phyloP scores from a whole-genome alignment of 2,113 vertebrate species.

The Hemichromis elongatus region DNA sequence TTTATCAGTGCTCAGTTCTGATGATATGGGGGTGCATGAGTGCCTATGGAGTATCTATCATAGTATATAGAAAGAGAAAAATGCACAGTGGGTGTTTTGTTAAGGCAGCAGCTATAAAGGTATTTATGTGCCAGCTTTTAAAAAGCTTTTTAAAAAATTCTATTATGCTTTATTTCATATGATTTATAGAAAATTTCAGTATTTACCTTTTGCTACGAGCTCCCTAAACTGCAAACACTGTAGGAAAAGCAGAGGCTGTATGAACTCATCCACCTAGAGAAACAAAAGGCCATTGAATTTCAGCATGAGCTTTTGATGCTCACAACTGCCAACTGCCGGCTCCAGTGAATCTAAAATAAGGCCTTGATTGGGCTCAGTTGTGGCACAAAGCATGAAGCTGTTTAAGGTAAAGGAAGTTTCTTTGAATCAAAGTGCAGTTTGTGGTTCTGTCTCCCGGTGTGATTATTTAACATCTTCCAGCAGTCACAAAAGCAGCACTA shows the following conservation, averaged over 20 bases:
- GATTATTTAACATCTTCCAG: background rate
- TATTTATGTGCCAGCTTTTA: background rate
- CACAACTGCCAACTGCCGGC: too few species aligned
- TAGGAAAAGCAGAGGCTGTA: background rate
- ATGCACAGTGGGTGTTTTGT: background rate
- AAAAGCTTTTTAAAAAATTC: background rate
- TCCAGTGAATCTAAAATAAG: background rate
- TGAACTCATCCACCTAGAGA: background rate
- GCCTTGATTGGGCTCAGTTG: background rate
- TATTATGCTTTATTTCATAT: background rate
- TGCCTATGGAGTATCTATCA: background rate
- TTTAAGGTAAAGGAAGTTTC: background rate
- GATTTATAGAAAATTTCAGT: background rate
- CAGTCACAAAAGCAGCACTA: background rate
- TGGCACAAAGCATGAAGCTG: background rate
- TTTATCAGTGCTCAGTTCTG: too few species aligned
- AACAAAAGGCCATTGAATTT: background rate
- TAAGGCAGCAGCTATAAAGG: background rate
- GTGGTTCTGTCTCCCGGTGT: background rate
- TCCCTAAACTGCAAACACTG: background rate
- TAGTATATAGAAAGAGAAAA: background rate
- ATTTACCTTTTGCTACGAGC: background rate
- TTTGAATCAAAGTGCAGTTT: background rate
- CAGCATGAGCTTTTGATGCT: background rate
- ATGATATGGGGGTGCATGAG: too few species aligned